phyloP scores from a whole-genome alignment of 1,140 invertebrate species.

The Tetramorium alpestre region DNA sequence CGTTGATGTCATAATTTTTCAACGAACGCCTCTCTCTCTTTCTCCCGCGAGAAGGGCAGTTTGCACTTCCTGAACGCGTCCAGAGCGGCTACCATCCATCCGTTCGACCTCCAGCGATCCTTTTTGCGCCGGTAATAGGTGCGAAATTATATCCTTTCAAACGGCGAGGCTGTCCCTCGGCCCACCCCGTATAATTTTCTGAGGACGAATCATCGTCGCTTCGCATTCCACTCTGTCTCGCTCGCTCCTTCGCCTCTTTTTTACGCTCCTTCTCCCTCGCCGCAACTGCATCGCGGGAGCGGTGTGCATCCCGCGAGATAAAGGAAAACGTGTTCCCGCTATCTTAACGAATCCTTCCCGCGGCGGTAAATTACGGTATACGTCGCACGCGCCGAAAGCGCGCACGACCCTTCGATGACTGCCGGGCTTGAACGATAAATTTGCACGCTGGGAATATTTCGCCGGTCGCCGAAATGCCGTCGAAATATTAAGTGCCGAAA shows the following conservation, averaged over 20 bases:
- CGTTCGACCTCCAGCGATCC: constrained; percentile 58
- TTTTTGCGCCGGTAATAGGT: constrained; percentile 61
- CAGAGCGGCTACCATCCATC: constrained; percentile 54
- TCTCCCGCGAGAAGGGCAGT: constrained; percentile 45
- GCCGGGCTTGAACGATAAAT: constrained; percentile 46
- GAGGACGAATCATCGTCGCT: constrained; percentile 66
- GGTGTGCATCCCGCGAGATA: constrained; percentile 13
- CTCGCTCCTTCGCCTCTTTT: background rate
- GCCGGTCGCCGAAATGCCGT: background rate
- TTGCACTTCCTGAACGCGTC: constrained; percentile 61
- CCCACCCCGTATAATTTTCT: constrained; percentile 66
- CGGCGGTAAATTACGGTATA: constrained; percentile 50
- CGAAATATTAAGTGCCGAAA: constrained; percentile 8
- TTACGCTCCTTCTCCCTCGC: background rate
- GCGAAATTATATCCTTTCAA: constrained; percentile 70
- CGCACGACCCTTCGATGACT: constrained; percentile 45
- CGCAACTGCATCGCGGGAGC: constrained; percentile 20
- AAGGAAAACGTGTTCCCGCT: constrained; percentile 54
- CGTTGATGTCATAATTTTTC: constrained; percentile 61
- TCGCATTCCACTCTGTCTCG: constrained; percentile 64
- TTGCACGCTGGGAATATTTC: background rate
- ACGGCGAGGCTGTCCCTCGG: constrained; percentile 37
- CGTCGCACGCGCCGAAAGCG: constrained; percentile 38
- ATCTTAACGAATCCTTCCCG: constrained; percentile 66
- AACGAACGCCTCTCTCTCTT: constrained; percentile 12